phyloP scores from a whole-genome alignment of 1,140 invertebrate species.

The Orchestia grillus region DNA sequence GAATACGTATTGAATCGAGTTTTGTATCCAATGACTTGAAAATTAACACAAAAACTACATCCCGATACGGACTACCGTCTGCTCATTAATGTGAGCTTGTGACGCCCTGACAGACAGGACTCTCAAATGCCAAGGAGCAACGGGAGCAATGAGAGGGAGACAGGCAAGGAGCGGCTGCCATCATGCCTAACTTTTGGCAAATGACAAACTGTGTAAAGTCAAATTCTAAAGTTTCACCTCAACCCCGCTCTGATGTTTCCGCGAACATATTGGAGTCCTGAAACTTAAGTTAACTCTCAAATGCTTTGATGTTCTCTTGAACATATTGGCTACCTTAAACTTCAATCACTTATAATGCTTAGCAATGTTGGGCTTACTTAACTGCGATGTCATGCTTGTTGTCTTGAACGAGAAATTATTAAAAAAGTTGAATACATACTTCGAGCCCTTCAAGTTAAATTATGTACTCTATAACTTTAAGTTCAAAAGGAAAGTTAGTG shows the following conservation, averaged over 20 bases:
- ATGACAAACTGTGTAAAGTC: neutral
- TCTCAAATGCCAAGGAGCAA: neutral
- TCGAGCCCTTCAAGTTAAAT: no score
- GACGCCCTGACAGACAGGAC: neutral
- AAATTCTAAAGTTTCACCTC: neutral
- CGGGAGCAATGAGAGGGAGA: neutral
- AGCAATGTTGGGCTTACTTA: neutral
- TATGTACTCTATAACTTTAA: no score
- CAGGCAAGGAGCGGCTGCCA: neutral
- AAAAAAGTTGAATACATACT: no score
- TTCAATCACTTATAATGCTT: neutral
- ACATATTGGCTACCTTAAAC: neutral
- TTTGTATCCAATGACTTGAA: no score
- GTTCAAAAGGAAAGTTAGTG: no score
- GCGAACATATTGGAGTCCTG: neutral
- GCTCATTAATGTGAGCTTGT: neutral
- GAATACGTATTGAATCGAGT: no score
- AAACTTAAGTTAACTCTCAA: neutral
- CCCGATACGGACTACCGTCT: neutral
- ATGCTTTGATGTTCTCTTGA: neutral
- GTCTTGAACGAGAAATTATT: neutral
- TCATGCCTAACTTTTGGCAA: neutral
- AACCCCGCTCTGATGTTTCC: neutral
- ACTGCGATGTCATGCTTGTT: neutral
- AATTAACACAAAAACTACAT: no score